These are phyloP conservation scores for Meloidogyne floridensis DNA, from an alignment of 1,140 invertebrate genomes.

Conservation along the genomic window DNA sequence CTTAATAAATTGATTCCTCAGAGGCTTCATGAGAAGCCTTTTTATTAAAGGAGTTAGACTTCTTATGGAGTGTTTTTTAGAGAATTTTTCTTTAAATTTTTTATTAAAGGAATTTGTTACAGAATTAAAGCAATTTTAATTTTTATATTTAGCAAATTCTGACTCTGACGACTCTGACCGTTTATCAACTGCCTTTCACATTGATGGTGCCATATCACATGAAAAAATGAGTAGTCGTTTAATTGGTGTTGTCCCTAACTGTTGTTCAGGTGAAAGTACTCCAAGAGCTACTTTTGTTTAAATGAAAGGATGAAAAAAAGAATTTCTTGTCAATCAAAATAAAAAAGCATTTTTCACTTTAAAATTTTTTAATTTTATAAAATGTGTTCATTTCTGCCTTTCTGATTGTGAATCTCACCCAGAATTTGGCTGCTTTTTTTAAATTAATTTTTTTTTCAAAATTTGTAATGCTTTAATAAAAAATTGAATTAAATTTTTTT, in stretches of 20 bases:
- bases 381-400: slow-evolving; percentile 15
- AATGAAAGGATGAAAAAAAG: slow-evolving; percentile 7
- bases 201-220: slow-evolving; percentile 63
- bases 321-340: not conserved
- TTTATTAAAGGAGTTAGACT: not conserved
- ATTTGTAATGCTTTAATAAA: slow-evolving; percentile 6
- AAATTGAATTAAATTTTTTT: not conserved
- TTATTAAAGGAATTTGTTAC: no score
- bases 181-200: slow-evolving; percentile 61
- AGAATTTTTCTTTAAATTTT: no score
- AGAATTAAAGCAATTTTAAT: not conserved
- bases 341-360: slow-evolving; percentile 11
- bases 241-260: slow-evolving; percentile 34
- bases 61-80: no score
- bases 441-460: not conserved
- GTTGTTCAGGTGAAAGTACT: slow-evolving; percentile 45
- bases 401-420: not conserved
- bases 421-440: not conserved
- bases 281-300: slow-evolving; percentile 62
- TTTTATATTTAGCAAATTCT: slow-evolving; percentile 36
- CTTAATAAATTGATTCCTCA: not conserved
- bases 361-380: not conserved
- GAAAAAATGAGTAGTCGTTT: slow-evolving; percentile 47
- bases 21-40: not conserved
- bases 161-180: slow-evolving; percentile 62